Conservation (phyloP, 2,888 invertebrate genomes). For the Sisyra nigra region DNA sequence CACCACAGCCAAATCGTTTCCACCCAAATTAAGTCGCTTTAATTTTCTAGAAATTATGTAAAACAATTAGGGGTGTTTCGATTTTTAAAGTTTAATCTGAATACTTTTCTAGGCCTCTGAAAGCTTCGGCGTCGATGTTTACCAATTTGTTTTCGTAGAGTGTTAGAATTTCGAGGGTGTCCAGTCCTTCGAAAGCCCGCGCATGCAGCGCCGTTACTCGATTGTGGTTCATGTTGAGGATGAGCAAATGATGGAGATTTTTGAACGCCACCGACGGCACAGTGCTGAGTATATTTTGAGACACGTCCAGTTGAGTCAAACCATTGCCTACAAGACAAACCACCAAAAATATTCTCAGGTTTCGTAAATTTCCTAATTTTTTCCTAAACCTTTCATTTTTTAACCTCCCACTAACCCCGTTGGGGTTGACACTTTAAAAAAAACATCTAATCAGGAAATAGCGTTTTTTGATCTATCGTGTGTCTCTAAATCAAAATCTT, state of each 20-base stretch:
- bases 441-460: no score
- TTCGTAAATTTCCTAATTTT: not conserved
- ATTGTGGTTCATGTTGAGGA: conserved; percentile 82
- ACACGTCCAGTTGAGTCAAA: conserved; percentile 75
- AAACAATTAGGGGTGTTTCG: conserved; percentile 3
- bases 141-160: conserved; percentile 75
- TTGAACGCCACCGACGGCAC: conserved; percentile 70
- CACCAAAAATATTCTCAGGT: not conserved
- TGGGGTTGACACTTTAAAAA: no score
- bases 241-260: conserved; percentile 66
- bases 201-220: conserved; percentile 61
- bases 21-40: conserved; percentile 71
- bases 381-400: not conserved
- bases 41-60: conserved; percentile 41
- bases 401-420: no score
- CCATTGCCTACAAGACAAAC: conserved; percentile 51
- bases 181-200: conserved; percentile 72
- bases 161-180: conserved; percentile 72
- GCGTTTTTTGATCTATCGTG: no score
- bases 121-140: conserved; percentile 65
- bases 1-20: conserved; percentile 58
- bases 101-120: conserved; percentile 76
- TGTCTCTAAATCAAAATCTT: no score
- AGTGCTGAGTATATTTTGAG: conserved; percentile 63
- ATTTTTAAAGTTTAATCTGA: conserved; percentile 16